Conservation (phyloP, 1,140 invertebrate species). For the Pseudachorutes palmiensis region DNA sequence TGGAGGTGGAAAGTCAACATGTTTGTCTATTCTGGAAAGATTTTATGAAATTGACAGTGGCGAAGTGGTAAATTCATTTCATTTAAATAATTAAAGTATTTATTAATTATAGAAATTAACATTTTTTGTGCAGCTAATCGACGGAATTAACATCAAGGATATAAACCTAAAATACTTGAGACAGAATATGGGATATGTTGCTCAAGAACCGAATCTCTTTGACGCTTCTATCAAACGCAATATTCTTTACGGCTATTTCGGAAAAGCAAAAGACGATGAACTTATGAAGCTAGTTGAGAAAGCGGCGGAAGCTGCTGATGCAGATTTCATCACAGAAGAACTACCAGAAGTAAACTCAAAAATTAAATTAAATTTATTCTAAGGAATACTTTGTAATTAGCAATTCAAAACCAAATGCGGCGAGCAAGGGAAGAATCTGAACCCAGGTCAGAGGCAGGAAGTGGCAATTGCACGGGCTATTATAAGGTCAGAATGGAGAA, state of each 20-base stretch:
- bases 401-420: neutral
- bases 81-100: neutral
- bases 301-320: neutral
- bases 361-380: neutral
- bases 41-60: slow-evolving; percentile 47
- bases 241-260: slow-evolving; percentile 42
- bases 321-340: neutral
- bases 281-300: neutral
- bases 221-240: slow-evolving; percentile 47
- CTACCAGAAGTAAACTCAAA: neutral
- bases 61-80: slow-evolving; percentile 30
- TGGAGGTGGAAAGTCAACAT: slow-evolving; percentile 54
- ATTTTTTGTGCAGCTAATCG: slow-evolving; percentile 18
- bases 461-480: neutral
- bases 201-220: slow-evolving; percentile 50
- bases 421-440: neutral
- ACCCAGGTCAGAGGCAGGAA: neutral
- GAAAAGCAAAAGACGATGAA: slow-evolving; percentile 41
- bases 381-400: neutral
- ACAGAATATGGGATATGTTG: slow-evolving; percentile 44
- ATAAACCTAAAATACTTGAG: slow-evolving; percentile 26
- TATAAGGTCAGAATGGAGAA: neutral
- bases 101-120: neutral
- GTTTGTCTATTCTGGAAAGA: slow-evolving; percentile 46
- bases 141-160: slow-evolving; percentile 26